Evolutionary conservation across 2,113 vertebrate species (phyloP), one percentile per base, ranked within the genome.

Genomic region (Burhinus oedicnemus): DNA sequence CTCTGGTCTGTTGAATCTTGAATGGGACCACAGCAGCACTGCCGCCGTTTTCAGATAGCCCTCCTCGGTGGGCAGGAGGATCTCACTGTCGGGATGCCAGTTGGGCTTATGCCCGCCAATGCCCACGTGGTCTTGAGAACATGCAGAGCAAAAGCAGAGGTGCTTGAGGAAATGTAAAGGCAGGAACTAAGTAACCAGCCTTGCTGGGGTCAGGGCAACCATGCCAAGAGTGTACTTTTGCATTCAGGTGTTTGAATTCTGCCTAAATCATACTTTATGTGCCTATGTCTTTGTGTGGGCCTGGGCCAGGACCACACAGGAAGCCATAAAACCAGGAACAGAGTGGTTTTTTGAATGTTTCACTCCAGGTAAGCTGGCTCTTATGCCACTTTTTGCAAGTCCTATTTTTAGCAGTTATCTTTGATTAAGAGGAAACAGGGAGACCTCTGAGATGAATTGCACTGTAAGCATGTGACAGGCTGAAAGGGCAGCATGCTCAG

Each of bases 241-340:
- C 32, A 62, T 89, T 86, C 3, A 3, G 5, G n/a, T 64, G 32
- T 58, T 86, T 89, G 69, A 87, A 71, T 77, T 44, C 52, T 84
- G 23, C 52, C 52, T 93, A 52, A 93, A 18, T 71, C 61, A 20
- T 44, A 19, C 47, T 69, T 91, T 76, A 36, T 40, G 25, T 80
- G 44, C 66, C 40, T 69, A 4, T 23, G 5, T 64, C 77, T 92
- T 92, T 79, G 23, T 55, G 19, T 76, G 74, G 57, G 16, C 30
- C 61, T 79, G 66, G 78, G 77, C 89, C 84, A 93, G 52, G 77
- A 87, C 74, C 72, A 79, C 69, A 42, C n/a, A 83, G 82, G 81
- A 94, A 86, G 29, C 27, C 18, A 23, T 77, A 65, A 85, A 64
- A 20, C 9, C 34, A 68, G 55, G 44, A 93, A 49, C 8, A 52